Evolutionary conservation across 2,888 invertebrate species (phyloP), one percentile per base, ranked within the genome.

Genomic region (Agrotis clavis): DNA sequence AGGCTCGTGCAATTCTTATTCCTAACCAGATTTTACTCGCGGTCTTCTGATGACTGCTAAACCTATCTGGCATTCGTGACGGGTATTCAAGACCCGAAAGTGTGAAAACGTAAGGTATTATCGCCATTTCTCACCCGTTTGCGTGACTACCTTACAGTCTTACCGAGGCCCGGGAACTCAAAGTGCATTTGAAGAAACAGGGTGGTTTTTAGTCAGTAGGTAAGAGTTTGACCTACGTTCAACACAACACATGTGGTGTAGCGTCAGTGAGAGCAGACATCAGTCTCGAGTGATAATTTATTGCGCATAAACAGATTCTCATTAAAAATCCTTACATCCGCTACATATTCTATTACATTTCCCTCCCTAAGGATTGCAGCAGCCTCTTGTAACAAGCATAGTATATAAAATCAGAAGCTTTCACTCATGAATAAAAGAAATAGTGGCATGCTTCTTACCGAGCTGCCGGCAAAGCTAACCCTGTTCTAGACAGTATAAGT

Each of bases 401-500:
- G 45, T 77, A 35, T 45, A 61, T 54, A 56, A 70, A 61, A 56
- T 47, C 30, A 56, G 30, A 50, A 56, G 50, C 45, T 51, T 35
- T n/a, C 47, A 35, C 71, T 61, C 14, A 56, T 57, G 61, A 56
- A 77, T 77, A 57, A 74, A 61, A 61, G 41, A 74, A 56, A 45
- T n/a, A 0, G n/a, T 50, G 21, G 14, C 25, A 21, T 16, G 41
- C 41, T 50, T 13, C 41, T 30, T 66, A 56, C 45, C 50, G 67
- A 72, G 54, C 48, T 57, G 13, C 21, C 3, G 35, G 6, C 50
- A 35, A 77, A 68, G n/a, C 35, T 68, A 51, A 57, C 68, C 45
- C 57, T 51, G 47, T 21, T 21, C 41, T 14, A 67, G 45, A 76
- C 21, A 57, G 30, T 57, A 2, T 2, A 13, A 50, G 35, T 65